Conservation (phyloP, 2,113 vertebrate genomes). For the Sander lucioperca region DNA sequence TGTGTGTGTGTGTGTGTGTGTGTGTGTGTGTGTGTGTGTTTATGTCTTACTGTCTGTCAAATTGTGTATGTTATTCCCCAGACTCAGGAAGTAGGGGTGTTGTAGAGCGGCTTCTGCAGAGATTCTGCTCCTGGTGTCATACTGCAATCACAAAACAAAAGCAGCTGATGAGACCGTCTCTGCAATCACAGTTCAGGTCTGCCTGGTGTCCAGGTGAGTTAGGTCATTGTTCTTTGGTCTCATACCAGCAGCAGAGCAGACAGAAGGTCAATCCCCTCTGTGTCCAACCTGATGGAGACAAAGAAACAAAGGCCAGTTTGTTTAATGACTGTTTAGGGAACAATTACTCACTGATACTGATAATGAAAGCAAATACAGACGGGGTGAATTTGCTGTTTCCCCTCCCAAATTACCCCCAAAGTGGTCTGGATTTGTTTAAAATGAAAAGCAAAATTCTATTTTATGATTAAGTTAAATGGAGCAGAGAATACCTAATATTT, state of each 20-base stretch:
- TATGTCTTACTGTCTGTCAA: conserved; percentile 92
- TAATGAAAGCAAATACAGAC: background rate
- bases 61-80: conserved; percentile 90
- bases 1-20: conserved; percentile 9
- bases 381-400: background rate
- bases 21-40: conserved; percentile 21
- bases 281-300: conserved; percentile 87
- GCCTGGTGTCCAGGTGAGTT: background rate
- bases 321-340: background rate
- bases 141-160: conserved; percentile 82
- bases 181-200: background rate
- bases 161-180: background rate
- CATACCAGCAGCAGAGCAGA: conserved; percentile 89
- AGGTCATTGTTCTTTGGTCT: background rate
- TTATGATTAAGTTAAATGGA: background rate
- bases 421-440: background rate
- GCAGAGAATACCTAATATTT: background rate
- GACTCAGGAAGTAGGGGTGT: conserved; percentile 90
- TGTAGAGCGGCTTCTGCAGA: conserved; percentile 89
- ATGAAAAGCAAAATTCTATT: background rate
- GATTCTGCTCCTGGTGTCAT: conserved; percentile 88
- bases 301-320: background rate
- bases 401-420: background rate
- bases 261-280: conserved; percentile 92
- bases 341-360: background rate